A percentile compares a stretch with the other conserved stretches of the same genome.
Conservation (phyloP, 1,140 invertebrate genomes). For the Drosophila elegans region DNA sequence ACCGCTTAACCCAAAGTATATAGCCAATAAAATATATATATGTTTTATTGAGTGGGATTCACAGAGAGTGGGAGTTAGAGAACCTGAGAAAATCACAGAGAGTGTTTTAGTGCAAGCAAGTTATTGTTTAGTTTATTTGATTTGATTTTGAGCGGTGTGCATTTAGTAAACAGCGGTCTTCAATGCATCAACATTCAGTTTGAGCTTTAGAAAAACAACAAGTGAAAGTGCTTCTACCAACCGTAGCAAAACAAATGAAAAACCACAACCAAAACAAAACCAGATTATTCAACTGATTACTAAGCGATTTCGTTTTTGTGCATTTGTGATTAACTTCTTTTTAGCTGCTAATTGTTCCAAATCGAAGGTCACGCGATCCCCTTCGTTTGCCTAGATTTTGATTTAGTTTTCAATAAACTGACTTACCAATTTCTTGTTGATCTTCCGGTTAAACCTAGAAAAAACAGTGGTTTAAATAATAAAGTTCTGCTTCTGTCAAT, state of each 20-base stretch:
- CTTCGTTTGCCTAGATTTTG: neutral
- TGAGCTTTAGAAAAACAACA: conserved; percentile 13
- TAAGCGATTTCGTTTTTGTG: conserved; percentile 20
- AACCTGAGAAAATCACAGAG: conserved; percentile 12
- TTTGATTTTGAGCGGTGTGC: conserved; percentile 9
- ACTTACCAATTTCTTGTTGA: neutral
- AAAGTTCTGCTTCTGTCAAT: no score
- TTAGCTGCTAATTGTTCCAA: conserved; percentile 42
- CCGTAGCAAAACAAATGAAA: conserved; percentile 18
- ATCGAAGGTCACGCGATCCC: conserved; percentile 50
- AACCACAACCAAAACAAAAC: conserved; percentile 31
- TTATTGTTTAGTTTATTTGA: conserved; percentile 2
- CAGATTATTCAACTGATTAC: conserved; percentile 46
- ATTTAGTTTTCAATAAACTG: neutral
- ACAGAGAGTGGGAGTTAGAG: conserved; percentile 15
- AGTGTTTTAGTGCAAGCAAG: conserved; percentile 29
- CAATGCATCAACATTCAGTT: conserved; percentile 6
- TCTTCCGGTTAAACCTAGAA: neutral
- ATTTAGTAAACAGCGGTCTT: conserved; percentile 11
- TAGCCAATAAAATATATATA: conserved; percentile 26
- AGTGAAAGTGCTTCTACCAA: conserved; percentile 59
- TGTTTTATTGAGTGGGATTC: conserved; percentile 15
- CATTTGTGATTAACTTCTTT: conserved; percentile 41
- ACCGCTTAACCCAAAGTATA: conserved; percentile 41
- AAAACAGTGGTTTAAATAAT: neutral